Base-by-base conservation (phyloP, 2,888 invertebrate genomes). In the Dicranocentrus wangi region DNA sequence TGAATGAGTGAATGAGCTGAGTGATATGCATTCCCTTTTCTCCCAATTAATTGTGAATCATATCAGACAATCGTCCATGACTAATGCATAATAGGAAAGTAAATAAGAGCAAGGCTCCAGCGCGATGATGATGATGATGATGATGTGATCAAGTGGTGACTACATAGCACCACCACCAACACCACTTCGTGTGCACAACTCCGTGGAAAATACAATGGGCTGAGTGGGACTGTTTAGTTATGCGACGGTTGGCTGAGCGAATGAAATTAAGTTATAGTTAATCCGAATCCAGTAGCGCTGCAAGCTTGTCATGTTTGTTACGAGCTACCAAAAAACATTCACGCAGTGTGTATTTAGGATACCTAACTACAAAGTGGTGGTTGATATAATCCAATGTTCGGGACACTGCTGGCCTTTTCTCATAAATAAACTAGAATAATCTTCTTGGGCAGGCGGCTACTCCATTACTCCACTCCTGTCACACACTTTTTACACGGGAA, bases 271-370 rank as follows among this genome's bases (percentile, higher is more conserved):
- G 60, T 71, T 42, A 8, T 39, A 55, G 60, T 28, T 2, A 60
- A 32, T 3, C 19, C 15, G 43, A 61, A 27, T 23, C 55, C 47
- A 71, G 71, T 47, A 71, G 71, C 71, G 23, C 27, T 32, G 23
- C 32, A 60, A n/a, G 60, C 60, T 61, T 71, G 71, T 71, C 71
- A 71, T 60, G 60, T 70, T 70, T 19, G 8, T 60, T 55, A 55
- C 8, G 5, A 8, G 32, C 28, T 17, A 28, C n/a, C n/a, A 17
- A 28, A n/a, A 10, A 60, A n/a, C 15, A 15, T 17, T 60, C 23
- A 3, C 5, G 51, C 21, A 2, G 51, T 51, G 51, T 51, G 17
- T 17, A n/a, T n/a, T n/a, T n/a, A n/a, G n/a, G n/a, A n/a, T n/a
- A n/a, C n/a, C 39, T 39, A 39, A 7, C 39, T n/a, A n/a, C n/a